Percentiles rank a stretch among this genome's conserved stretches.
phyloP scores from a whole-genome alignment of 2,797 vertebrate genomes.

The Rhinoraja longicauda region DNA sequence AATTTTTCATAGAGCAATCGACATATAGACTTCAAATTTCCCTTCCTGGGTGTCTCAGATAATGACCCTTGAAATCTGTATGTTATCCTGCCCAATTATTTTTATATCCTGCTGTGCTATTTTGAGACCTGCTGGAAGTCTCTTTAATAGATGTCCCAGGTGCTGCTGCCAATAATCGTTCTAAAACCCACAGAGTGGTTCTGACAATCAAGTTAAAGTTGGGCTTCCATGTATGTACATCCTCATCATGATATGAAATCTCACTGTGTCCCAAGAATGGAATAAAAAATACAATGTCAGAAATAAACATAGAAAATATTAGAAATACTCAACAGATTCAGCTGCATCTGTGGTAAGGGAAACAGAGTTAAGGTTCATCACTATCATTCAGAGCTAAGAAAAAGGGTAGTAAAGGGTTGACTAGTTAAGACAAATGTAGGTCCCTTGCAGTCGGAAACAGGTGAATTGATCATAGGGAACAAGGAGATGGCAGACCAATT shows the following conservation, averaged over 20 bases:
- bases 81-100: neutral
- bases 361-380: no score
- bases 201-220: neutral
- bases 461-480: no score
- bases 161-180: neutral
- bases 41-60: neutral
- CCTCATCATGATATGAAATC: neutral
- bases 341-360: no score
- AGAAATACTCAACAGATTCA: no score
- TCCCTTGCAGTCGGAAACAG: no score
- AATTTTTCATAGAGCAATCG: neutral
- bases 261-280: neutral
- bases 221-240: neutral
- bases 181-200: neutral
- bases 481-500: no score
- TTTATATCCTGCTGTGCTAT: neutral
- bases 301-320: no score
- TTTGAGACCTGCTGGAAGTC: neutral
- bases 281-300: neutral
- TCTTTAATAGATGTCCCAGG: neutral
- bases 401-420: no score
- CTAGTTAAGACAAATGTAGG: no score
- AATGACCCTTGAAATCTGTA: neutral
- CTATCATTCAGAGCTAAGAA: no score
- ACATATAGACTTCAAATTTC: neutral